Base-by-base conservation (phyloP, 2,888 invertebrate genomes). In the Parnassius orleans region DNA sequence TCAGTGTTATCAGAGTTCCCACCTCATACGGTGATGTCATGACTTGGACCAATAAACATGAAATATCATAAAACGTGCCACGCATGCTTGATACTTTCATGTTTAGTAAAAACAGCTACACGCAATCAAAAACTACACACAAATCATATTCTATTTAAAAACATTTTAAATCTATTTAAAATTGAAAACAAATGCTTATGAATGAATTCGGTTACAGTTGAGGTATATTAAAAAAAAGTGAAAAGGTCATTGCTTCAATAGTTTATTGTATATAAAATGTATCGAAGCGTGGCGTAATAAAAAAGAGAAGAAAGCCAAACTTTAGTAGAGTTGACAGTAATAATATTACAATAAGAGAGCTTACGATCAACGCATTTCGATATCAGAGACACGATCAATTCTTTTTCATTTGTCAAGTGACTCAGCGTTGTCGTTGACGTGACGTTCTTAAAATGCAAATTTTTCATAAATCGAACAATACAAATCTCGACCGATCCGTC, bases 391-490 rank as follows among this genome's bases (percentile, higher is more conserved):
- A 86, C 83, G 84, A 91, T 90, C 90, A 72, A 78, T 72, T 73
- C 69, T 76, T 75, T 86, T 87, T 80, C 89, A 90, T 90, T 90
- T 89, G 90, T 91, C 90, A 89, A 81, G 81, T 91, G 91, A 91
- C 84, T 90, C 91, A 90, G 91, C 91, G 73, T 78, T 85, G 89
- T 86, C 85, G 88, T 75, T 88, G 90, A 90, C 90, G 83, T 88
- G 89, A 87, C 85, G 88, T 86, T 86, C 81, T 86, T 84, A 90
- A 91, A 91, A 91, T 91, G 91, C 90, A 91, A 90, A 90, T 91
- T 90, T 87, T 87, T 74, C 70, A 86, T 89, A 87, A 90, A 84
- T 77, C 77, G 83, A 88, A 90, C 89, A 91, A 90, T 90, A 84
- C 86, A 82, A 82, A 88, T 86, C 86, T 86, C 84, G 87, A 82